Evolutionary conservation across 2,113 vertebrate genomes (phyloP).

Genomic region (Crotalus horridus): DNA sequence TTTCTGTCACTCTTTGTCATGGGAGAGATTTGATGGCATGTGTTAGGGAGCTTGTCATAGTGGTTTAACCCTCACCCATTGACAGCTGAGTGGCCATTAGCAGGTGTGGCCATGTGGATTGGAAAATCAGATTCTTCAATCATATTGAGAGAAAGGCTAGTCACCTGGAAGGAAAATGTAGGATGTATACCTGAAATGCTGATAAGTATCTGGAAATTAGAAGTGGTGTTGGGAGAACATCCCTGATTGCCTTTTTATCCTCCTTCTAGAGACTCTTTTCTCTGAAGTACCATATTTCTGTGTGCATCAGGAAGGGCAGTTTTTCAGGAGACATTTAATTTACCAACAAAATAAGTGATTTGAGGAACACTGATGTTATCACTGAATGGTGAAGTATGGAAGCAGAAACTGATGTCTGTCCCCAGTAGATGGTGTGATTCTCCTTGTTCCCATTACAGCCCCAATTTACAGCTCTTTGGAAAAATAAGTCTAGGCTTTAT

Average conservation of each 20-base stretch:
- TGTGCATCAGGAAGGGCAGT: not conserved
- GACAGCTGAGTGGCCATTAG: not conserved
- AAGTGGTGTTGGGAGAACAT: not conserved
- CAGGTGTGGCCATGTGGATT: not conserved
- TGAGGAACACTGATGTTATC: not conserved
- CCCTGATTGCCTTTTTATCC: not conserved
- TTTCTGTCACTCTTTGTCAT: not conserved
- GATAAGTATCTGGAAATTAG: not conserved
- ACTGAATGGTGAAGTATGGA: not conserved
- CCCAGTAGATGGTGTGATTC: not conserved
- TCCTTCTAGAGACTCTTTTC: not conserved
- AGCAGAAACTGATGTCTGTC: not conserved
- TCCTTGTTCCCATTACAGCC: not conserved
- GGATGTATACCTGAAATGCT: not conserved
- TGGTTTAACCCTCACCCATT: not conserved
- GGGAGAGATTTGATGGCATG: not conserved
- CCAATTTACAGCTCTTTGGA: not conserved
- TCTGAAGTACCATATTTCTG: not conserved
- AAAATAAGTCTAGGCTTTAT: not conserved
- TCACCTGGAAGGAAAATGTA: not conserved
- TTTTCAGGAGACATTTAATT: not conserved
- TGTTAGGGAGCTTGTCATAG: not conserved
- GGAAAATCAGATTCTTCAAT: not conserved
- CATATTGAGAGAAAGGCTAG: not conserved
- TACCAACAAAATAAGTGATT: not conserved